Conservation (phyloP, 2,888 invertebrate species). For the Empis livida region DNA sequence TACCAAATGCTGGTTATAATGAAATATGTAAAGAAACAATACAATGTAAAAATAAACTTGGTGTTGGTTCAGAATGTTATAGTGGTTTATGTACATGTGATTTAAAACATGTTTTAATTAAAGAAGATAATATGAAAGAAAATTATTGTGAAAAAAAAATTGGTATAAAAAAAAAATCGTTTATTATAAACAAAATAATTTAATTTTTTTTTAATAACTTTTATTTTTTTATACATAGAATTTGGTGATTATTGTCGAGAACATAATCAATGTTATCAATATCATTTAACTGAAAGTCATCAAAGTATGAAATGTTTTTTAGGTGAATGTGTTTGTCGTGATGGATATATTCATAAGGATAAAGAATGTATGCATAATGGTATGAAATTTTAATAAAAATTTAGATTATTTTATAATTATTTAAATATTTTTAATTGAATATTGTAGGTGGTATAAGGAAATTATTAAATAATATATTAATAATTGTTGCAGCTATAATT, state of each 20-base stretch:
- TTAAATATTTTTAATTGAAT: background rate
- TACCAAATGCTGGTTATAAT: conserved; percentile 12
- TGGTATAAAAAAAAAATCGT: conserved; percentile 7
- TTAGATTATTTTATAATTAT: background rate
- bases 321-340: conserved; percentile 20
- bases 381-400: background rate
- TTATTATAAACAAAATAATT: background rate
- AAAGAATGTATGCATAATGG: conserved; percentile 11
- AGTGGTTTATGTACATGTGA: conserved; percentile 17
- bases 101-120: conserved; percentile 12
- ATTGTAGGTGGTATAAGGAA: too few species aligned
- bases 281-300: conserved; percentile 10
- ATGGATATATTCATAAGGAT: conserved; percentile 9
- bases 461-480: too few species aligned
- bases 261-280: conserved; percentile 18
- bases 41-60: conserved; percentile 18
- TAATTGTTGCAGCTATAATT: too few species aligned
- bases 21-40: conserved; percentile 15
- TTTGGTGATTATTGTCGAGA: conserved; percentile 19
- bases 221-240: conserved; percentile 5
- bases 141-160: conserved; percentile 9
- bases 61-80: conserved; percentile 16
- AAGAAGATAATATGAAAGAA: conserved; percentile 2
- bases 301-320: conserved; percentile 18
- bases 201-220: background rate